Conservation (phyloP, 2,888 invertebrate species). For the Alitta virens region DNA sequence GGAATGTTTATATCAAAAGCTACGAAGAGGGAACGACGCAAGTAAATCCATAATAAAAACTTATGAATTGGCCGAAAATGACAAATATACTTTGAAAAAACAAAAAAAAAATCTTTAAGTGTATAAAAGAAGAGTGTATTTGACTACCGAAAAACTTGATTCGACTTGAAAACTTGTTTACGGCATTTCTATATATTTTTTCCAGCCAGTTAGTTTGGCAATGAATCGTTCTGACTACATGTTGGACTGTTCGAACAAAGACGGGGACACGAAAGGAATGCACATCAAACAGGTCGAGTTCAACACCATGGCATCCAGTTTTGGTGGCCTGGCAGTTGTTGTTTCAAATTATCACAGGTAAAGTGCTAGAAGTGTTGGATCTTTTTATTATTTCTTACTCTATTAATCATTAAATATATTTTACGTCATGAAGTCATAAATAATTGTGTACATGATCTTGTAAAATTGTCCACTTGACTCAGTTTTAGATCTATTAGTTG, state of each 20-base stretch:
- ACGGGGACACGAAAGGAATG: conserved; percentile 20
- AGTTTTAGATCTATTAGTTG: too few species aligned
- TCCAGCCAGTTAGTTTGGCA: conserved; percentile 71
- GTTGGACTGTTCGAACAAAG: conserved; percentile 65
- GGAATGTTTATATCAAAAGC: conserved; percentile 79
- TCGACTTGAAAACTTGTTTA: too few species aligned
- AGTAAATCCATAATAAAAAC: conserved; percentile 47
- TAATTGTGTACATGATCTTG: too few species aligned
- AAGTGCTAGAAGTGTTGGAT: too few species aligned
- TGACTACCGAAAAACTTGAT: too few species aligned
- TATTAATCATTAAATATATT: too few species aligned
- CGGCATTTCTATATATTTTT: conserved; percentile 9
- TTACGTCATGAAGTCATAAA: too few species aligned
- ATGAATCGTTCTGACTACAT: conserved; percentile 88
- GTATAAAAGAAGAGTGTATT: too few species aligned
- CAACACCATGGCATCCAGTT: conserved; percentile 94
- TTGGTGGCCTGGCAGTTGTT: conserved; percentile 82
- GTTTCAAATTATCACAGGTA: conserved; percentile 80
- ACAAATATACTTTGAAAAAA: not conserved
- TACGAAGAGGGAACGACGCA: conserved; percentile 75
- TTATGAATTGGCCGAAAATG: not conserved
- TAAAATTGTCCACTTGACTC: too few species aligned
- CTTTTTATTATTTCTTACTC: too few species aligned
- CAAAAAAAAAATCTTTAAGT: not conserved
- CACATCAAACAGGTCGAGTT: conserved; percentile 88